Percentiles rank a stretch among this genome's conserved stretches.
phyloP scores from a whole-genome alignment of 2,888 invertebrate species.

The Rhamphomyia laevipes region DNA sequence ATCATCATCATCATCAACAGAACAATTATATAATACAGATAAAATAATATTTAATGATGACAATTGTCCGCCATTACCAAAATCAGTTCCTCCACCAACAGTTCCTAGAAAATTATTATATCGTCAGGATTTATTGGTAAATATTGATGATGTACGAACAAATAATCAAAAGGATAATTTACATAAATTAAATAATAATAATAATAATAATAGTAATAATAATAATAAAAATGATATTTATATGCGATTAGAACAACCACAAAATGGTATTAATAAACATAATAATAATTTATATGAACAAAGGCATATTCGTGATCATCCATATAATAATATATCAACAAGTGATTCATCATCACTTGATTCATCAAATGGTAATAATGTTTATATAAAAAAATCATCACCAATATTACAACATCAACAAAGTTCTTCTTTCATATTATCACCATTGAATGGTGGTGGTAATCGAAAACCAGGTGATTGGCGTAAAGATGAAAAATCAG shows the following conservation, averaged over 20 bases:
- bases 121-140: slow-evolving; percentile 35
- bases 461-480: slow-evolving; percentile 36
- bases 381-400: background rate
- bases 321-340: slow-evolving; percentile 3
- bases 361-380: background rate
- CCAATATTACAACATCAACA: background rate
- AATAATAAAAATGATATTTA: background rate
- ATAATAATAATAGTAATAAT: too few relatives aligned
- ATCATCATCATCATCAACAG: slow-evolving; percentile 11
- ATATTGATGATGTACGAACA: slow-evolving; percentile 29
- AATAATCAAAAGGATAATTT: background rate
- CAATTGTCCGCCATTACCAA: slow-evolving; percentile 34
- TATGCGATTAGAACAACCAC: background rate
- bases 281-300: background rate
- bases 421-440: background rate
- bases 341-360: slow-evolving; percentile 1
- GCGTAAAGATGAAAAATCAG: slow-evolving; percentile 66
- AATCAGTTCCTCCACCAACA: slow-evolving; percentile 32
- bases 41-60: slow-evolving; percentile 9
- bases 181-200: background rate
- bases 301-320: slow-evolving; percentile 1
- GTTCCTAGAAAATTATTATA: slow-evolving; percentile 35
- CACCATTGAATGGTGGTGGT: background rate
- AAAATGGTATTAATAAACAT: background rate
- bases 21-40: slow-evolving; percentile 11